Percentiles rank a stretch among this genome's conserved stretches.
These are phyloP conservation scores for Agrochola lychnidis DNA, from an alignment of 2,888 invertebrate genomes.

Conservation along the genomic window DNA sequence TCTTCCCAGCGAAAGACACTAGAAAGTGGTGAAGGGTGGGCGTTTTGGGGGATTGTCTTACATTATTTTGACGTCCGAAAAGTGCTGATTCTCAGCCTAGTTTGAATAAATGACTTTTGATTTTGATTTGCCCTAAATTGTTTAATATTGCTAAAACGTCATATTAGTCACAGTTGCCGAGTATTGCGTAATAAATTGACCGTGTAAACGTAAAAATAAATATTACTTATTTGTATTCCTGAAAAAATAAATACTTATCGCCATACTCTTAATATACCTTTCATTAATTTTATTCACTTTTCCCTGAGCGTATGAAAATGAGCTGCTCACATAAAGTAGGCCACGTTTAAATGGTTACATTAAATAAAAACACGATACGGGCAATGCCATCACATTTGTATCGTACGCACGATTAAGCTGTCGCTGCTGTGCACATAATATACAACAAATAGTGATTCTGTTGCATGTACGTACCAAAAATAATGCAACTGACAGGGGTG, in stretches of 20 bases:
- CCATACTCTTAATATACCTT: constrained; percentile 1
- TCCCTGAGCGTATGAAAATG: constrained; percentile 42
- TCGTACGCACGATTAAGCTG: constrained; percentile 53
- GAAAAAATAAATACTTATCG: neutral
- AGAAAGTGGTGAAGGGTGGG: no score
- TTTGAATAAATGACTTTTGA: no score
- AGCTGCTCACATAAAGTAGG: constrained; percentile 33
- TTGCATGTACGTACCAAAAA: constrained; percentile 20
- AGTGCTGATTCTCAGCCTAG: no score
- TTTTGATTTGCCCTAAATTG: no score
- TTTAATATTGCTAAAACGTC: neutral
- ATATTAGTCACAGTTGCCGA: neutral
- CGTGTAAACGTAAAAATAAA: neutral
- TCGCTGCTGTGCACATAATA: constrained; percentile 6
- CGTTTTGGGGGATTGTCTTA: no score
- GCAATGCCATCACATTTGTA: constrained; percentile 49
- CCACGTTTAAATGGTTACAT: constrained; percentile 51
- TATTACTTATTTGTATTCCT: neutral
- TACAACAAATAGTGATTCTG: constrained; percentile 36
- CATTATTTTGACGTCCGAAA: no score
- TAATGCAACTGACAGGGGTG: constrained; percentile 10
- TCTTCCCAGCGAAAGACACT: no score
- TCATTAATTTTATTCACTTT: constrained; percentile 32
- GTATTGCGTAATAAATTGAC: neutral
- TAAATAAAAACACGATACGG: constrained; percentile 55